A percentile compares a stretch with the other conserved stretches of the same genome.
These are phyloP conservation scores for Macrobrachium nipponense DNA, from an alignment of 1,140 invertebrate genomes.

Conservation along the genomic window DNA sequence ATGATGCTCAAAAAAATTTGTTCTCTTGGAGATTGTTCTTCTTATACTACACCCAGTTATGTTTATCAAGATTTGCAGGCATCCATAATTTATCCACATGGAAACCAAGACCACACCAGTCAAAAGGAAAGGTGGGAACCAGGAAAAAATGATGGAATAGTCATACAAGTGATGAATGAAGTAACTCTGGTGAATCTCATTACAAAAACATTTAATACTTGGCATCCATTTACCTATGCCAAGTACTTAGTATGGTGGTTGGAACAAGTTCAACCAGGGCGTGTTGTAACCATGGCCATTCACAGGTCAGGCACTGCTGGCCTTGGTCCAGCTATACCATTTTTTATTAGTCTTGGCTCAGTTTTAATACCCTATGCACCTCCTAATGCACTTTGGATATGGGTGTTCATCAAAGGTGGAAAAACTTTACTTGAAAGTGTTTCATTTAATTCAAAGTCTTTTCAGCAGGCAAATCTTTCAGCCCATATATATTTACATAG, in stretches of 20 bases:
- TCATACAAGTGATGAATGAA: constrained; percentile 43
- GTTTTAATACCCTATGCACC: constrained; percentile 37
- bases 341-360: constrained; percentile 33
- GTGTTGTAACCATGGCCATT: constrained; percentile 36
- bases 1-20: not conserved
- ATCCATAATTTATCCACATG: not conserved
- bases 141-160: constrained; percentile 36
- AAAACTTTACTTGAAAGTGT: constrained; percentile 43
- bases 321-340: constrained; percentile 1
- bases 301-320: constrained; percentile 41
- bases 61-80: no score
- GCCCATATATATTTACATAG: not conserved
- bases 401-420: constrained; percentile 47
- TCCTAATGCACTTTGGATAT: constrained; percentile 39
- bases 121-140: no score
- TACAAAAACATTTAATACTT: constrained; percentile 45
- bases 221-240: constrained; percentile 33
- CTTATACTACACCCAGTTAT: no score
- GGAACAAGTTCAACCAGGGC: constrained; percentile 21
- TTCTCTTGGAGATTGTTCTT: not conserved
- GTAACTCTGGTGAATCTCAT: constrained; percentile 25
- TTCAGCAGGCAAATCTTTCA: not conserved
- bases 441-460: not conserved
- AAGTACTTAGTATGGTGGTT: constrained; percentile 51
- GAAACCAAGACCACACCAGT: no score